Evolutionary conservation across 2,797 vertebrate genomes (phyloP), one percentile per base, ranked within the genome.

Genomic region (Varecia variegata): DNA sequence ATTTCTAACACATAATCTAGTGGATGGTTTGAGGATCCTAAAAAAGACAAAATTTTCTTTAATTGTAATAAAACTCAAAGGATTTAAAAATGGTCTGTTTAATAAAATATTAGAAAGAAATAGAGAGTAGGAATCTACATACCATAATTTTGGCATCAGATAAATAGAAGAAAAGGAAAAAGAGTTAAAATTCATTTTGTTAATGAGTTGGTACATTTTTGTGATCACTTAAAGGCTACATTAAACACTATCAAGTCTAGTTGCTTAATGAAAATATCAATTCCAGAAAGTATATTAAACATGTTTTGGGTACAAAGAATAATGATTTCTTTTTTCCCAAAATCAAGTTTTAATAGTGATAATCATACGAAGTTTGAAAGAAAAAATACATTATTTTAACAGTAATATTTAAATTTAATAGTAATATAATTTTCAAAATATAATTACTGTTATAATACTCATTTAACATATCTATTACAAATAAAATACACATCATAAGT

Each of bases 1-100:
- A 99, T 99, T 98, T 99, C 99, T 98, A 99, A 94, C 20, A 99
- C 99, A 2, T 98, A 99, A 98, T 99, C 99, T 99, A 99, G 97
- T 27, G 98, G 98, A 73, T 98, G 97, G 68, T 96, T 96, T 17
- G 96, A 98, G 77, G 98, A 97, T 47, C 98, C 99, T 99, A 94
- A 32, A 97, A 97, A 92, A 90, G 89, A 65, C 13, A 95, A 97
- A n/a, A 95, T 67, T 12, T 73, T 68, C 87, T 90, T 90, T 92
- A 71, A 90, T 88, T 80, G 65, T 84, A 97, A 89, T 58, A 95
- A 47, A 80, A 93, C 40, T 71, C 50, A 82, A 79, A 92, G 67
- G 12, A 77, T 50, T 92, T 89, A 1, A 25, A 97, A 97, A 85
- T 85, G 5, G 3, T 95, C 23, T 68, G 56, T 96, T 93, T 96